These are phyloP conservation scores for Napeogenes sylphis DNA, from an alignment of 2,888 invertebrate species.

Conservation along the genomic window DNA sequence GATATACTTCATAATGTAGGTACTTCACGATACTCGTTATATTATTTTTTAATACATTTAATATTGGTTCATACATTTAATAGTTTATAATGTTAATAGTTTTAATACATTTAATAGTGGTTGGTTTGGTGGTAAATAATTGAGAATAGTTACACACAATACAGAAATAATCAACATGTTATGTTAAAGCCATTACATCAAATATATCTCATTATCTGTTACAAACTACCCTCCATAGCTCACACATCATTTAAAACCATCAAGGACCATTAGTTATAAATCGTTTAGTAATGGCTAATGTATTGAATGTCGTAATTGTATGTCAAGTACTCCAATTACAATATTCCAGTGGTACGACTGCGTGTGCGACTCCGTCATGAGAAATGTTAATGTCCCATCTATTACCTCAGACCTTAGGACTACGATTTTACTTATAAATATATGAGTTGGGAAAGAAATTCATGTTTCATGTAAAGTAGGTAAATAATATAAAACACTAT, in stretches of 20 bases:
- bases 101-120: too few relatives aligned
- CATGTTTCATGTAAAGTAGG: neutral
- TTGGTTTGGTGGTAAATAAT: too few relatives aligned
- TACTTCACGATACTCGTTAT: too few relatives aligned
- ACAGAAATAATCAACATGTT: too few relatives aligned
- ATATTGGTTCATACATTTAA: too few relatives aligned
- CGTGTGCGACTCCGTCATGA: slow-evolving; percentile 10
- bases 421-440: slow-evolving; percentile 7
- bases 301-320: slow-evolving; percentile 30
- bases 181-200: too few relatives aligned
- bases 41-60: too few relatives aligned
- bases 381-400: slow-evolving; percentile 16
- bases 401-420: slow-evolving; percentile 11
- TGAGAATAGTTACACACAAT: too few relatives aligned
- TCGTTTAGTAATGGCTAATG: slow-evolving; percentile 25
- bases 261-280: slow-evolving; percentile 26
- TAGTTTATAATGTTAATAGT: too few relatives aligned
- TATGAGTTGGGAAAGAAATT: slow-evolving; percentile 11
- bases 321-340: slow-evolving; percentile 29
- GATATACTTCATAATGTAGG: neutral
- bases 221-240: neutral
- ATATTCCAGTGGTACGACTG: slow-evolving; percentile 18
- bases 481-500: neutral
- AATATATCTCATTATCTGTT: too few relatives aligned
- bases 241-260: slow-evolving; percentile 21